Base-by-base conservation (phyloP, 2,113 vertebrate species). In the Thunnus thynnus region DNA sequence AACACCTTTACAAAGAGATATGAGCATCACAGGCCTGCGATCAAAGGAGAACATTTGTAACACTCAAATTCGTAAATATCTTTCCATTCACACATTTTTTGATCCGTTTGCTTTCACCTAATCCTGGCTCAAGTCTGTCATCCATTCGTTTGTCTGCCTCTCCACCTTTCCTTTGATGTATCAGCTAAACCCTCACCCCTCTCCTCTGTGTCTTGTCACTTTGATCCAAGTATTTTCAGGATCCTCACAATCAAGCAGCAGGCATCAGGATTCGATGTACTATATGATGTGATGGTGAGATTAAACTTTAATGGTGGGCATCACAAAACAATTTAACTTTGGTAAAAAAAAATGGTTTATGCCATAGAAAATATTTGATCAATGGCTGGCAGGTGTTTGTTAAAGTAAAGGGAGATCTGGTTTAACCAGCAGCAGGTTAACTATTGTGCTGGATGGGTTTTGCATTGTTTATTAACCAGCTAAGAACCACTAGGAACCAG, bases 1-100 rank as follows among this genome's bases (percentile, higher is more conserved):
- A 83, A 83, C 72, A 80, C 50, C 64, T 80, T 68, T 64, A 65
- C 50, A 67, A 74, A 78, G 66, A 72, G 32, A n/a, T 13, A 41
- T 36, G 30, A 57, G 64, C 64, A 2, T 27, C 30, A 20, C 25
- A 46, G 60, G 66, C 52, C 73, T 9, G 25, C 30, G 12, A 13
- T 73, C 62, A 85, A 57, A 44, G 44, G 55, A 30, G 62, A 70
- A 54, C 17, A 5, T 77, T 63, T 63, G 62, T 54, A n/a, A 3
- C 54, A 11, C 27, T 50, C 51, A 20, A 0, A 52, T 50, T 67
- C 48, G 61, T 63, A 51, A 82, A 80, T 69, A 32, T 63, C 3
- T 20, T 22, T 62, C 60, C 47, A 68, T 78, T 80, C 72, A 54
- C 20, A 8, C 18, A 1, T 14, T 46, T 67, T 9, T 3, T 1